Base-by-base conservation (phyloP, 2,797 vertebrate genomes). In the Tenualosa ilisha region DNA sequence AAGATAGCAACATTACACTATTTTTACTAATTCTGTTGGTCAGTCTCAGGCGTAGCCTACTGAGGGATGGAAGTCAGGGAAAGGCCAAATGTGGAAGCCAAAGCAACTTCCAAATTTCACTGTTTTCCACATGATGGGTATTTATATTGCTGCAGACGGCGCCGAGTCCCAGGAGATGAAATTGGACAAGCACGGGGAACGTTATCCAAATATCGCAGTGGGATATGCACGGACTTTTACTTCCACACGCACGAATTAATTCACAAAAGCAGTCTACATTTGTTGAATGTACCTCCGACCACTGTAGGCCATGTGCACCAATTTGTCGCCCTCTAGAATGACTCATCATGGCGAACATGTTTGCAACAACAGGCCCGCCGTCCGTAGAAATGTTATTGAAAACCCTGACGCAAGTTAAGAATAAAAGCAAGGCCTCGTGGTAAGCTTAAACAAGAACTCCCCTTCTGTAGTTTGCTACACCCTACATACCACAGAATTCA, bases 61-160 rank as follows among this genome's bases (percentile, higher is more conserved):
- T 84, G 89, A 91, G 2, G 2, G 51, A 75, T 87, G 68, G 9
- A 85, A 89, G 24, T 81, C 0, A 49, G 83, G 91, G 91, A 92
- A 92, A 91, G 91, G 0, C 63, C 26, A 88, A 85, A 56, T 51
- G 61, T 50, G 13, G 53, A 15, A 53, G 65, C 72, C 79, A 63
- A 0, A 92, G 88, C 82, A 89, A 87, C 75, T 85, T 92, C 91
- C 91, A 91, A 87, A 89, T 89, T 89, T 92, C 92, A 82, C 90
- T 88, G 63, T 61, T 94, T 91, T 92, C 91, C 93, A 93, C 90
- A 91, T 53, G 92, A 92, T 91, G 90, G 88, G 89, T 92, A 88
- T 92, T 92, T 90, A 93, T 88, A 86, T 92, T 93, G 89, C 84
- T 0, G 8, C 2, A 51, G 72, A 85, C 91, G 90, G 91, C 90